These are phyloP conservation scores for Sphenodon punctatus DNA, from an alignment of 2,797 vertebrate species.

Conservation along the genomic window DNA sequence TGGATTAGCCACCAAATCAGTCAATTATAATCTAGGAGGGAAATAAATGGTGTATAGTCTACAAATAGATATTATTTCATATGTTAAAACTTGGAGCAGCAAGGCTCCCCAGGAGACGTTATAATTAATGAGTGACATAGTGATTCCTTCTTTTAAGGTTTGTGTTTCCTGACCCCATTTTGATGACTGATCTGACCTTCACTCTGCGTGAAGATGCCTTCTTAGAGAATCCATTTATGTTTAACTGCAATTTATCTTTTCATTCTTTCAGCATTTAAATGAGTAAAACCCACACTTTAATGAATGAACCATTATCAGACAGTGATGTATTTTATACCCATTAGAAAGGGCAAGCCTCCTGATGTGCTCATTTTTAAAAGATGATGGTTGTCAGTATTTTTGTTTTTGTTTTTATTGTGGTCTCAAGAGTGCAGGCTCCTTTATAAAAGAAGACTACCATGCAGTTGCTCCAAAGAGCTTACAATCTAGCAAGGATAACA, in stretches of 20 bases:
- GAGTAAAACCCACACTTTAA: background rate
- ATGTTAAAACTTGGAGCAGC: constrained; percentile 2
- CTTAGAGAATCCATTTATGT: background rate
- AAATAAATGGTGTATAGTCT: constrained; percentile 12
- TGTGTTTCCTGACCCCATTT: constrained; percentile 13
- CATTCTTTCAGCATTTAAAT: background rate
- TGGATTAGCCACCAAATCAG: constrained; percentile 5
- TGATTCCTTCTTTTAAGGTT: background rate
- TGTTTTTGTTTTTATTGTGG: too few relatives aligned
- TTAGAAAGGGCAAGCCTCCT: background rate
- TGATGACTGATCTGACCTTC: constrained; percentile 5
- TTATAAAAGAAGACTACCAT: too few relatives aligned
- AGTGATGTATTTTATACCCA: background rate
- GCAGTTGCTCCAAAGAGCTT: too few relatives aligned
- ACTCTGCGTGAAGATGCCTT: background rate
- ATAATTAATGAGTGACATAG: background rate
- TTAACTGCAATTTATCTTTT: background rate
- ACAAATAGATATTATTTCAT: constrained; percentile 37
- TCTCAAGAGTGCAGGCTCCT: too few relatives aligned
- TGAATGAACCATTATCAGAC: background rate
- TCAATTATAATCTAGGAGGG: constrained; percentile 16
- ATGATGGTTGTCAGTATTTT: background rate
- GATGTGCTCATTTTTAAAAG: background rate
- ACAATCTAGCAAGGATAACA: too few relatives aligned
- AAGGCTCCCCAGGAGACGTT: background rate